Evolutionary conservation across 1,140 invertebrate species (phyloP).

Genomic region (Liolophura sinensis): DNA sequence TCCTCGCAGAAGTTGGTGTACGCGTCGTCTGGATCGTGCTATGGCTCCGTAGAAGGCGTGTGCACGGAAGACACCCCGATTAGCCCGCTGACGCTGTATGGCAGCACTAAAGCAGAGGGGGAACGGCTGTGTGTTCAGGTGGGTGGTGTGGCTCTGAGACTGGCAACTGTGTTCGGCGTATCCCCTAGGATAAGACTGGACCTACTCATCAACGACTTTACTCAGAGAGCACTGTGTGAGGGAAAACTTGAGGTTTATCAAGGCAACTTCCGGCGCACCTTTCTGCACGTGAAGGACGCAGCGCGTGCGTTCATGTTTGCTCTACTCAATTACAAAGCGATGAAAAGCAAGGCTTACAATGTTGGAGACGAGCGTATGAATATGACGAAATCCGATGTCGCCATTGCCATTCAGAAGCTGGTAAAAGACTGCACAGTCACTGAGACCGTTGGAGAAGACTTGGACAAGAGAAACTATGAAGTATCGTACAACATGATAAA

Average conservation of each 20-base stretch:
- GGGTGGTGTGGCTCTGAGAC: conserved; percentile 38
- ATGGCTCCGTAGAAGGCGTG: conserved; percentile 42
- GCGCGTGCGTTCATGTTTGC: conserved; percentile 44
- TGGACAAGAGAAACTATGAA: conserved; percentile 47
- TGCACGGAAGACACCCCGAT: conserved; percentile 46
- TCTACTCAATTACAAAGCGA: conserved; percentile 35
- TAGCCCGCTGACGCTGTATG: conserved; percentile 43
- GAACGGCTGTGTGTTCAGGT: conserved; percentile 35
- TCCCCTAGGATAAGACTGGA: conserved; percentile 45
- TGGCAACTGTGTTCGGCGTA: conserved; percentile 49
- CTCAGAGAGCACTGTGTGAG: conserved; percentile 40
- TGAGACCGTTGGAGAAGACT: conserved; percentile 32
- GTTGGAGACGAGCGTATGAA: conserved; percentile 46
- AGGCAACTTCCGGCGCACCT: conserved; percentile 43
- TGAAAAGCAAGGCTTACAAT: conserved; percentile 43
- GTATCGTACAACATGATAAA: conserved; percentile 43
- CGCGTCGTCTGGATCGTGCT: conserved; percentile 49
- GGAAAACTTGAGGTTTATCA: conserved; percentile 48
- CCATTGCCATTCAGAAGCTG: conserved; percentile 29
- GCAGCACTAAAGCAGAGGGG: conserved; percentile 41
- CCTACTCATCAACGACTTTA: conserved; percentile 47
- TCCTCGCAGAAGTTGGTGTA: conserved; percentile 42
- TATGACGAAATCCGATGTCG: conserved; percentile 41
- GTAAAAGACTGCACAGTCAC: conserved; percentile 32
- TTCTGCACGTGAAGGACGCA: conserved; percentile 46